Evolutionary conservation across 2,888 invertebrate genomes (phyloP), one percentile per base, ranked within the genome.

Genomic region (Mesorhabditis belari): DNA sequence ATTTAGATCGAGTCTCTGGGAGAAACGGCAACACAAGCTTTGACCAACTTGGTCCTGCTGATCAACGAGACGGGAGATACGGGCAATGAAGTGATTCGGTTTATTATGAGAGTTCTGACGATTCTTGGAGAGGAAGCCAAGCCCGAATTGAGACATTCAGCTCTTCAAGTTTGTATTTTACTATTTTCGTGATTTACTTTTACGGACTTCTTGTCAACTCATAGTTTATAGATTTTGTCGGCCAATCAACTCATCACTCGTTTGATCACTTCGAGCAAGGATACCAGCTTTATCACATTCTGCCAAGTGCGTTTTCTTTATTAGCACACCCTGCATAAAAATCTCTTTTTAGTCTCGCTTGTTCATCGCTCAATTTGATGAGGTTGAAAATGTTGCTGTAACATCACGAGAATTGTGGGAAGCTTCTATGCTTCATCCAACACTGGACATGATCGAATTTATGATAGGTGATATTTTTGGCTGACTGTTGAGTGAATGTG

Each of bases 21-120:
- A n/a, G n/a, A 35, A 17, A 35, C n/a, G 12, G 44, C 44, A 9
- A 35, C 44, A 35, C n/a, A 55, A 29, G 66, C 69, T 0, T 54
- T 63, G 17, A 61, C 63, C 19, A 63, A 71, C 23, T 59, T 71
- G 0, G 58, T 69, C 53, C 26, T 58, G 9, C 53, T 71, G 17
- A 69, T 59, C 23, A 73, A 73, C 52, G 70, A 71, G 17, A 67
- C 71, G 21, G 70, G 65, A 50, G 65, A 66, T 52, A 63, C 65
- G 6, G 71, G 67, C 17, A 60, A 61, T 3, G 57, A 67, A 17
- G 71, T 71, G 4, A 55, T 69, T 6, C 61, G 67, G 35, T 61
- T 70, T 67, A 58, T 71, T 9, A 50, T 61, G 6, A 66, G 65
- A 49, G 56, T 64, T 19, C 62, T 73, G 17, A 58, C 62, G 9